phyloP scores from a whole-genome alignment of 1,140 invertebrate genomes.

The Bicyclus anynana region DNA sequence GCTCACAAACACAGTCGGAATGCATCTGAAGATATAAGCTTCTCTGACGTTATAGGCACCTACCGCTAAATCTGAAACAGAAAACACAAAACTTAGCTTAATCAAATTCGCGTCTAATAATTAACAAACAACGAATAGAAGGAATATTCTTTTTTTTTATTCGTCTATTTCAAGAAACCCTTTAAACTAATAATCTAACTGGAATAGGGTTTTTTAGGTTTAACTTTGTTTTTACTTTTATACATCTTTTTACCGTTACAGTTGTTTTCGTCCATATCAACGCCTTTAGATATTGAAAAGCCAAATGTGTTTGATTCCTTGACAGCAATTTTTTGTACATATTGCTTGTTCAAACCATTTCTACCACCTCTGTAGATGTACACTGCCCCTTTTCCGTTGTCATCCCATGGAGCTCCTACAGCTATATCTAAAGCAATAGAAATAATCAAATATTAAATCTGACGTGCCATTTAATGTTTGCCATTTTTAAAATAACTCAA shows the following conservation, averaged over 20 bases:
- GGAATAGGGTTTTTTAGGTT: no score
- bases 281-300: constrained; percentile 80
- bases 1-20: constrained; percentile 76
- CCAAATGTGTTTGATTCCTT: constrained; percentile 77
- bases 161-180: no score
- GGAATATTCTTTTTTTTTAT: no score
- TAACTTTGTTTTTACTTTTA: no score
- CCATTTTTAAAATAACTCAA: no score
- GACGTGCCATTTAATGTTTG: no score
- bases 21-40: constrained; percentile 77
- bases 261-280: constrained; percentile 81
- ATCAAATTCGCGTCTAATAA: no score
- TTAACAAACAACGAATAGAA: no score
- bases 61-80: constrained; percentile 79
- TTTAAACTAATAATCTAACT: no score
- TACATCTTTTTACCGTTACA: constrained; percentile 76
- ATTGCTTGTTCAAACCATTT: constrained; percentile 65
- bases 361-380: constrained; percentile 81
- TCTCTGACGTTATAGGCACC: constrained; percentile 79
- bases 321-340: constrained; percentile 50
- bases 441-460: no score
- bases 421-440: constrained; percentile 78
- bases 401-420: constrained; percentile 83
- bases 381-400: constrained; percentile 79
- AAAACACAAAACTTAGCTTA: no score